Evolutionary conservation across 2,113 vertebrate species (phyloP).

Genomic region (Hippocampus zosterae): DNA sequence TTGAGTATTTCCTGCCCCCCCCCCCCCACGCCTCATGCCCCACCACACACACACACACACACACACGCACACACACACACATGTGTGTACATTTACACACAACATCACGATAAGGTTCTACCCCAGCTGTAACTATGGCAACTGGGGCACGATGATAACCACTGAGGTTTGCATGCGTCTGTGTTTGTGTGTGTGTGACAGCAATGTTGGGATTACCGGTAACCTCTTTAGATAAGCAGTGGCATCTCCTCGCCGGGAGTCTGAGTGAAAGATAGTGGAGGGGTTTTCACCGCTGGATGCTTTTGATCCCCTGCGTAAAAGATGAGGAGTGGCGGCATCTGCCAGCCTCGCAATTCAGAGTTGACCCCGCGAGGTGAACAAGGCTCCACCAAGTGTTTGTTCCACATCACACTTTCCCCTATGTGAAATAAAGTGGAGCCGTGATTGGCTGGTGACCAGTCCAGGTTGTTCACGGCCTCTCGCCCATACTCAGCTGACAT

Average conservation of each 20-base stretch:
- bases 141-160: slow-evolving; percentile 40
- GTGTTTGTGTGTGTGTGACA: slow-evolving; percentile 8
- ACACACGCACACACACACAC: neutral
- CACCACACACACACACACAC: too few species aligned
- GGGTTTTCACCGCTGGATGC: slow-evolving; percentile 31
- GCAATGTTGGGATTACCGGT: slow-evolving; percentile 33
- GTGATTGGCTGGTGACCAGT: neutral
- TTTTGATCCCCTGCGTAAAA: slow-evolving; percentile 12
- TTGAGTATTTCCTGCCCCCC: slow-evolving; percentile 52
- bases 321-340: slow-evolving; percentile 15
- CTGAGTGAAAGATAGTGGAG: slow-evolving; percentile 14
- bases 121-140: slow-evolving; percentile 56
- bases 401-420: neutral
- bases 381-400: neutral
- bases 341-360: slow-evolving; percentile 1
- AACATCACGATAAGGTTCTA: slow-evolving; percentile 35
- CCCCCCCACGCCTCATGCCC: neutral
- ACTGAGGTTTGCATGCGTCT: slow-evolving; percentile 12
- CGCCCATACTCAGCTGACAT: neutral
- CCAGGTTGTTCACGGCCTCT: neutral
- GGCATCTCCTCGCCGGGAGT: slow-evolving; percentile 17
- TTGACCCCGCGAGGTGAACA: neutral
- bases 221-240: slow-evolving; percentile 11
- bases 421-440: neutral
- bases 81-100: slow-evolving; percentile 29